Conservation (phyloP, 1,140 invertebrate genomes). For the Tetranychus cinnabarinus region DNA sequence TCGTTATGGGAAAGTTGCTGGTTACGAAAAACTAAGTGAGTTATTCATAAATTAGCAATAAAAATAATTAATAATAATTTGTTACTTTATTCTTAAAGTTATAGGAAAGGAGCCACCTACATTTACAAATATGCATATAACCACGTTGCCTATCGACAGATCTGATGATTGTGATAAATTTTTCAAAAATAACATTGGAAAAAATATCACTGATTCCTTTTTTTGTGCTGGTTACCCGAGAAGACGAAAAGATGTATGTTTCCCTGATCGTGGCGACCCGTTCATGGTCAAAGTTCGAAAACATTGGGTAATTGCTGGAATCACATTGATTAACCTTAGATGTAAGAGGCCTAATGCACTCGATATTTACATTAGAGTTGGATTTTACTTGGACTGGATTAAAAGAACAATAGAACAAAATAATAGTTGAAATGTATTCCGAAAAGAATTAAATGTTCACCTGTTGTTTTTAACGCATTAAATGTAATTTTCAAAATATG, state of each 20-base stretch:
- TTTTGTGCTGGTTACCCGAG: constrained; percentile 76
- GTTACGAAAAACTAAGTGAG: constrained; percentile 4
- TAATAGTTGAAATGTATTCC: too few relatives aligned
- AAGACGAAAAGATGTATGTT: constrained; percentile 73
- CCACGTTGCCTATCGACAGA: constrained; percentile 67
- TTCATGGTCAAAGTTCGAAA: constrained; percentile 19
- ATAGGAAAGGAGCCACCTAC: constrained; percentile 34
- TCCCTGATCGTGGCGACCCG: constrained; percentile 23
- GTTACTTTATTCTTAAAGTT: neutral
- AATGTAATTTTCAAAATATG: too few relatives aligned
- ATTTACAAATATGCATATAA: constrained; percentile 62
- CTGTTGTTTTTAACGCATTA: too few relatives aligned
- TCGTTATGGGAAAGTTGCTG: constrained; percentile 3
- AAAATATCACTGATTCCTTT: constrained; percentile 58
- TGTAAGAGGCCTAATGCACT: neutral
- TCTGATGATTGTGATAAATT: constrained; percentile 71
- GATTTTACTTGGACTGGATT: neutral
- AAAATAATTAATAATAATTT: neutral
- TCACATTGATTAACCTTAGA: constrained; percentile 35
- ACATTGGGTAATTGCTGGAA: constrained; percentile 26
- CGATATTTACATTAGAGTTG: neutral
- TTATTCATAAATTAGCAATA: neutral
- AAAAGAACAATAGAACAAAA: neutral
- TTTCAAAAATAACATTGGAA: too few relatives aligned
- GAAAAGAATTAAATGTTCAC: too few relatives aligned